Percentiles rank a stretch among this genome's conserved stretches.
Conservation (phyloP, 2,888 invertebrate genomes). For the Aproaerema taeniolella region DNA sequence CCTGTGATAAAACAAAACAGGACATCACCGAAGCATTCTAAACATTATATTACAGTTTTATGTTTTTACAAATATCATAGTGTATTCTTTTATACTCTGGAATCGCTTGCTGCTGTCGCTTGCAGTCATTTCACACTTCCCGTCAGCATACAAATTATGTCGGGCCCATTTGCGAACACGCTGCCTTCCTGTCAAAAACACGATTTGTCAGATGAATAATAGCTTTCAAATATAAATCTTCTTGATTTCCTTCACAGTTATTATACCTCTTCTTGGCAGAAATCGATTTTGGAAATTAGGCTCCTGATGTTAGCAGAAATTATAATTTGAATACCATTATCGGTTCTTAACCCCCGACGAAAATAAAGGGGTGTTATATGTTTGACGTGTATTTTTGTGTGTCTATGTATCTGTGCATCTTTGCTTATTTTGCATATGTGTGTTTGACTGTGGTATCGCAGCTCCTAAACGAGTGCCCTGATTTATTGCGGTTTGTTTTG, state of each 20-base stretch:
- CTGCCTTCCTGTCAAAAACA: conserved; percentile 15
- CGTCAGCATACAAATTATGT: conserved; percentile 14
- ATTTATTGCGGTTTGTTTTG: too few relatives aligned
- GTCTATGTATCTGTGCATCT: neutral
- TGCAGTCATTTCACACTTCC: neutral
- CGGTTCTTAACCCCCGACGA: neutral
- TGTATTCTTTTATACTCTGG: neutral
- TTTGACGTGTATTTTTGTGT: too few relatives aligned
- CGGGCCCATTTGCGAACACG: conserved; percentile 15
- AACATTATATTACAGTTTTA: neutral
- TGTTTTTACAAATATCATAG: neutral
- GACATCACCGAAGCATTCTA: too few relatives aligned
- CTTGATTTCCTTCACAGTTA: conserved; percentile 5
- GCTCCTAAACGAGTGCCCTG: too few relatives aligned
- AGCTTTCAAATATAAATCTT: conserved; percentile 16
- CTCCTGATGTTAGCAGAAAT: neutral
- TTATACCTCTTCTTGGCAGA: neutral
- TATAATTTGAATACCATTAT: neutral
- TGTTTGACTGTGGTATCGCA: too few relatives aligned
- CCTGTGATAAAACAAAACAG: too few relatives aligned
- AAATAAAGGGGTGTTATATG: too few relatives aligned
- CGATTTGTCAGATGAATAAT: conserved; percentile 15
- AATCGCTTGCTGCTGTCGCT: neutral
- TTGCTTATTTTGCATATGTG: neutral
- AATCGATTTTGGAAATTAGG: neutral